Base-by-base conservation (phyloP, 2,797 vertebrate genomes). In the Coregonus ussuriensis region DNA sequence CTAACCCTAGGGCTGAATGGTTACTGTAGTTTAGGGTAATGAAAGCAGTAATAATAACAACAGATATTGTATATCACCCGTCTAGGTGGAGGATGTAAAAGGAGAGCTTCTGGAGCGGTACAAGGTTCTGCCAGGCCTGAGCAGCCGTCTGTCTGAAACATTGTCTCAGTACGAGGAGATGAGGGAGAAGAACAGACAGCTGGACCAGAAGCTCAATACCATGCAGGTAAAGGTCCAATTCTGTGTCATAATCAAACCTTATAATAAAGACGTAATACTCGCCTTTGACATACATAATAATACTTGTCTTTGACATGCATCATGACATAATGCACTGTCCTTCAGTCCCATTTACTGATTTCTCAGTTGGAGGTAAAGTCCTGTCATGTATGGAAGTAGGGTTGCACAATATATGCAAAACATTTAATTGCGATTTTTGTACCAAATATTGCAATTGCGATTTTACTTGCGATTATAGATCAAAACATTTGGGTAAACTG, bases 61-160 rank as follows among this genome's bases (percentile, higher is more conserved):
- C 14, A 13, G 1, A 4, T 9, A 6, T 5, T 47, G 54, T 51
- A 31, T 65, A 1, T 52, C 15, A 14, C 7, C 41, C 62, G 11
- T 78, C 1, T 73, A 95, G 94, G 88, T 95, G 76, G 94, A 95
- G 73, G 94, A 95, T 0, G 83, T 95, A 0, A 94, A 94, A 78
- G 90, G 74, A 0, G 94, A 95, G 68, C 81, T 95, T n/a, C 29
- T 91, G 77, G 94, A 95, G 82, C 83, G 94, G 4, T 94, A 91
- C 47, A 93, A 94, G 77, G 92, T 94, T 7, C 90, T 95, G 21
- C 94, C 94, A 2, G 84, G 89, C 67, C 89, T 95, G 31, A 93
- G 88, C 87, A 91, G 88, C 63, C 91, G 93, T 6, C 86, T 95
- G 47, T 84, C 89, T 0, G 93, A 95, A 21, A 79, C 93, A 53